Evolutionary conservation across 1,140 invertebrate genomes (phyloP), one percentile per base, ranked within the genome.

Genomic region (Cyphomyrmex costatus): DNA sequence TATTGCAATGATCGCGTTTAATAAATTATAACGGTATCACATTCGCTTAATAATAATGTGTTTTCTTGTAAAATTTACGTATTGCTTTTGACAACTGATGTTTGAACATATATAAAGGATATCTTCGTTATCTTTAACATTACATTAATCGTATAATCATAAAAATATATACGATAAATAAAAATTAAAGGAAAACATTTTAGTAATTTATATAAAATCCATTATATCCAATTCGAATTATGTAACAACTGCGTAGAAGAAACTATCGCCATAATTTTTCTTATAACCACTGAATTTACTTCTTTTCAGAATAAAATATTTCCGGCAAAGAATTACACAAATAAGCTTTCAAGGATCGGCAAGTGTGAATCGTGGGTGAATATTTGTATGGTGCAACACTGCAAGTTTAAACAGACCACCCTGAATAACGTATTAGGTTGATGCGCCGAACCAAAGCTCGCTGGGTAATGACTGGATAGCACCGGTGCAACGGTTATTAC

Each of bases 361-460:
- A 71, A 58, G 51, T 70, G 27, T 16, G 49, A 21, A 36, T 14
- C 8, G 21, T 27, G 24, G 14, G 53, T n/a, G 66, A 46, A 58
- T 78, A 78, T 65, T 78, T 58, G 53, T n/a, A 10, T 12, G 16
- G 5, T 6, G 21, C 3, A 56, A 27, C 63, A 21, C 6, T 19
- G 66, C 53, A 51, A 49, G 36, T 83, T 74, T 68, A 51, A 70
- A 51, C 53, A 86, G 92, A 92, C 92, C 92, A 92, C 91, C 92
- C 89, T 92, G 92, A 87, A 92, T 90, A 89, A 77, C 89, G 68
- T 92, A 90, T 92, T 92, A 92, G 91, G 87, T 90, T 91, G 91
- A 91, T 90, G 91, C 66, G 63, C 51, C 78, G 78, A 78, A 73
- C 73, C 70, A 85, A 91, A 84, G 66, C 73, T 46, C 84, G 79